Conservation (phyloP, 2,888 invertebrate species). For the Danaus chrysippus region DNA sequence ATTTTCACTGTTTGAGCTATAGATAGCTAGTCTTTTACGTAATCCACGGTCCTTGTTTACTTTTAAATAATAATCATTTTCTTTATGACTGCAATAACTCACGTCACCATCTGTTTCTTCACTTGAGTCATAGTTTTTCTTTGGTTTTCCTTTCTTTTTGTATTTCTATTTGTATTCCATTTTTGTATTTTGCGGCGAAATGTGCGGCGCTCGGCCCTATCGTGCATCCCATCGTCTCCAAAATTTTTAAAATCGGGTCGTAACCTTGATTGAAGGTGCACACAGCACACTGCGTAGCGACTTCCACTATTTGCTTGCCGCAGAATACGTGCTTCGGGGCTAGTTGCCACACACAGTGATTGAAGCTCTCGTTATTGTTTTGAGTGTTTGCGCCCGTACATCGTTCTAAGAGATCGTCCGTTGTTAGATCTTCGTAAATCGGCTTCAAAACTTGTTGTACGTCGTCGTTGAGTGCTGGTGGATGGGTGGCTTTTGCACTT, state of each 20-base stretch:
- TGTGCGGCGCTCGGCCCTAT: slow-evolving; percentile 22
- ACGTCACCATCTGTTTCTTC: too few relatives aligned
- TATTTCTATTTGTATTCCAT: too few relatives aligned
- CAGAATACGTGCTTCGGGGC: slow-evolving; percentile 15
- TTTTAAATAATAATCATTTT: too few relatives aligned
- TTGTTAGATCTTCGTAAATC: slow-evolving; percentile 16
- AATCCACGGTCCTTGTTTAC: too few relatives aligned
- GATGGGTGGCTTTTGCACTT: slow-evolving; percentile 15
- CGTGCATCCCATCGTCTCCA: slow-evolving; percentile 19
- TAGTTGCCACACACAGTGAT: slow-evolving; percentile 15
- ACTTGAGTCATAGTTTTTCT: too few relatives aligned
- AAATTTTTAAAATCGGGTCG: slow-evolving; percentile 16
- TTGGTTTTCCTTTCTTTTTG: too few relatives aligned
- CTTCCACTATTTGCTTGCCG: slow-evolving; percentile 15
- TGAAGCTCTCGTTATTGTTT: slow-evolving; percentile 19
- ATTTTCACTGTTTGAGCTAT: too few relatives aligned
- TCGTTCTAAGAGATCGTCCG: slow-evolving; percentile 15
- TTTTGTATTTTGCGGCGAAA: slow-evolving; percentile 18
- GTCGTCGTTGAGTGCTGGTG: too few relatives aligned
- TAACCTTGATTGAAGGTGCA: slow-evolving; percentile 18
- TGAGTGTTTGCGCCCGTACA: slow-evolving; percentile 18
- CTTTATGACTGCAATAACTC: too few relatives aligned
- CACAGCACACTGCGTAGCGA: slow-evolving; percentile 15
- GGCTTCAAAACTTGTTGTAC: too few relatives aligned
- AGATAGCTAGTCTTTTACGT: too few relatives aligned